Conservation (phyloP, 1,140 invertebrate species). For the Papilio machaon region DNA sequence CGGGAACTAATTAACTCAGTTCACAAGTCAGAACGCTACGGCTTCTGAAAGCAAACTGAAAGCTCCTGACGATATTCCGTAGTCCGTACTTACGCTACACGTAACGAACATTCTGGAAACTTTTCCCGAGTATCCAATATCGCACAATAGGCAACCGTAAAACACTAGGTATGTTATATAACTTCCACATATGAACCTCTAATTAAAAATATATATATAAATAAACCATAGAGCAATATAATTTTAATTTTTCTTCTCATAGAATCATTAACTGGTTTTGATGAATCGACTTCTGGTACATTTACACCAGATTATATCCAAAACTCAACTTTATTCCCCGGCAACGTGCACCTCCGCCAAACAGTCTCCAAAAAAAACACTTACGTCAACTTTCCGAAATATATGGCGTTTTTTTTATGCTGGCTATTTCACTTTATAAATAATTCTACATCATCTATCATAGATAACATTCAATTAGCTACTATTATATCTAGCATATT, state of each 20-base stretch:
- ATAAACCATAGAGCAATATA: no score
- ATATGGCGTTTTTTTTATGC: no score
- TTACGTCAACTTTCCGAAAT: no score
- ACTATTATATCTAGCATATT: not conserved
- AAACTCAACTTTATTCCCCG: no score
- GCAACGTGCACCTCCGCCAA: no score
- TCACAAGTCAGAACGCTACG: not conserved
- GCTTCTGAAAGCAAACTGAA: conserved; percentile 21
- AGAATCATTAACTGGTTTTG: no score
- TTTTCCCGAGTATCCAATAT: conserved; percentile 47
- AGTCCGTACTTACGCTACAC: not conserved
- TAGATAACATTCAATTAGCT: no score
- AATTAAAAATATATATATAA: not conserved
- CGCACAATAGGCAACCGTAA: conserved; percentile 39
- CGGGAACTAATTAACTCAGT: not conserved
- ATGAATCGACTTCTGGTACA: no score
- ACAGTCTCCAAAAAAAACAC: no score
- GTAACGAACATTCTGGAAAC: conserved; percentile 36
- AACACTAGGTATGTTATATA: not conserved
- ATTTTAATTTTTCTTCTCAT: not conserved
- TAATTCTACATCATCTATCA: no score
- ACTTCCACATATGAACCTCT: not conserved
- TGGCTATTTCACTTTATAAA: no score
- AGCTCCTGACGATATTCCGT: not conserved
- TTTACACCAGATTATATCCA: no score